Base-by-base conservation (phyloP, 2,797 vertebrate species). In the Arnoldichthys spilopterus region DNA sequence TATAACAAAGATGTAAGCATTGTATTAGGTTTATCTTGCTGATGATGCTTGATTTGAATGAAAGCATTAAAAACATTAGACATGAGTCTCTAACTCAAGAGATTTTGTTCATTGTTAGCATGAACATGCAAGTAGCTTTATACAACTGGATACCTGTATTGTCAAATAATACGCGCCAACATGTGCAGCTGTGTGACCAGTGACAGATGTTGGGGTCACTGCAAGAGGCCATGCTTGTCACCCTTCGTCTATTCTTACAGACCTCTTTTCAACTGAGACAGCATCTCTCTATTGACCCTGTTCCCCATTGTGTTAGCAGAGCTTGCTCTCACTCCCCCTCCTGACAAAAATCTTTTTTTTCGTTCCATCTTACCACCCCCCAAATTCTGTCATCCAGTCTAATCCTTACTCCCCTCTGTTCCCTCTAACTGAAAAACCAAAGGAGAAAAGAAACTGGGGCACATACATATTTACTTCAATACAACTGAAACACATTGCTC, bases 141-240 rank as follows among this genome's bases (percentile, higher is more conserved):
- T 43, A 56, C 40, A 70, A 75, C 2, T 9, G 7, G 64, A 62
- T 45, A 40, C 30, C 68, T 34, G 24, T 43, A 47, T 58, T 64
- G 73, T 56, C 47, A 53, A 47, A 56, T 63, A 51, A 20, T 6
- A 32, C 6, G 20, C 8, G 54, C 83, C 67, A 78, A 71, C 83
- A 77, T 85, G 88, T 87, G 84, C 88, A 89, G 90, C 89, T 86
- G 86, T 80, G 85, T 40, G 81, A 86, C 84, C 85, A 61, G 87
- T 79, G 85, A 85, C 92, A 92, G 92, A 92, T 92, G 91, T 85
- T 68, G 74, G 84, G 91, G 91, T 93, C 91, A 91, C n/a, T 66
- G 82, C 51, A 61, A 64, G 76, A 87, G 81, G 85, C 83, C 82
- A 18, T 43, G 86, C 77, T 78, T 90, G 91, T 91, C 91, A 87